These are phyloP conservation scores for Ginglymostoma cirratum DNA, from an alignment of 2,113 vertebrate species.

Conservation along the genomic window DNA sequence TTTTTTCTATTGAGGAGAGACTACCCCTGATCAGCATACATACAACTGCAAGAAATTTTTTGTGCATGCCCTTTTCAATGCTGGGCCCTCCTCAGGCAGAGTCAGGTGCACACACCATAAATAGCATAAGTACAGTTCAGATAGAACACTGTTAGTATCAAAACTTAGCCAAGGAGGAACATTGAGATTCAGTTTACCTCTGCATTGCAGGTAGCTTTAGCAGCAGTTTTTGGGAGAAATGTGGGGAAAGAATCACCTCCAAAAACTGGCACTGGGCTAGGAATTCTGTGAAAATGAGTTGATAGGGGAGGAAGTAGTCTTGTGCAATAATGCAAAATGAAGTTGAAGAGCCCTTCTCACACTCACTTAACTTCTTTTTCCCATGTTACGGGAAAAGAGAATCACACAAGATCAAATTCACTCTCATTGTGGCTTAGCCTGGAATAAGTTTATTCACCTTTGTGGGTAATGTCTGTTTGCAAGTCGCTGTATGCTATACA, in stretches of 20 bases:
- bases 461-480: not conserved
- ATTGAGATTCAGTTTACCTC: not conserved
- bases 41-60: not conserved
- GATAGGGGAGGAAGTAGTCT: not conserved
- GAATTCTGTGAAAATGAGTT: not conserved
- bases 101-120: not conserved
- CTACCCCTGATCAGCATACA: not conserved
- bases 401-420: not conserved
- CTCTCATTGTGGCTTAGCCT: not conserved
- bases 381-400: not conserved
- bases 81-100: not conserved
- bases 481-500: not conserved
- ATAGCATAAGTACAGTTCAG: not conserved
- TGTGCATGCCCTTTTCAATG: not conserved
- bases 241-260: not conserved
- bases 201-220: not conserved
- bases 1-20: not conserved
- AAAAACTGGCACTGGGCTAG: not conserved
- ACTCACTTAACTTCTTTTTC: not conserved
- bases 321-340: not conserved
- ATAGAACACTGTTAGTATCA: not conserved
- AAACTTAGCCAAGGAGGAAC: not conserved
- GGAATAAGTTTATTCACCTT: not conserved
- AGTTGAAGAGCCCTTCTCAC: not conserved
- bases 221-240: not conserved